Percentiles rank a stretch among this genome's conserved stretches.
Conservation (phyloP, 2,113 vertebrate species). For the Leptobrachium ailaonicum region DNA sequence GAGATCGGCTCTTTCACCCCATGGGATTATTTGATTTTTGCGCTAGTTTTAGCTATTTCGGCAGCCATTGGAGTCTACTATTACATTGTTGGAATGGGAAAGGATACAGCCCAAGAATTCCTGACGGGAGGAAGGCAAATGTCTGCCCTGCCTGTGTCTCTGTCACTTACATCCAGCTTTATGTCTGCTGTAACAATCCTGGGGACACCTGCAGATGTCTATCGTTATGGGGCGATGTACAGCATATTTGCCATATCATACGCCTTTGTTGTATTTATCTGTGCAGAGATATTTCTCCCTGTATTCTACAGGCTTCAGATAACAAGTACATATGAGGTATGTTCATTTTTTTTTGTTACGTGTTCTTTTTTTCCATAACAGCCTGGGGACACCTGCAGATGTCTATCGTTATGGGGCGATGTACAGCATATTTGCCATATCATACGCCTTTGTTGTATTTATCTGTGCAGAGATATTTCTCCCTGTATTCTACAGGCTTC, state of each 20-base stretch:
- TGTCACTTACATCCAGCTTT: conserved; percentile 77
- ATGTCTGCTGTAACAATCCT: conserved; percentile 79
- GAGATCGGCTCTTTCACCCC: conserved; percentile 55
- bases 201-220: conserved; percentile 82
- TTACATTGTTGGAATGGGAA: conserved; percentile 59
- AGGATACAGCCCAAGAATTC: conserved; percentile 64
- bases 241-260: conserved; percentile 76
- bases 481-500: conserved; percentile 76
- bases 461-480: conserved; percentile 74
- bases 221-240: conserved; percentile 78
- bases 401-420: conserved; percentile 72
- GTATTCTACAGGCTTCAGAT: conserved; percentile 90
- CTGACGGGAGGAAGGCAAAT: conserved; percentile 70
- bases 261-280: conserved; percentile 70
- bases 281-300: conserved; percentile 86
- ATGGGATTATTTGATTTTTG: conserved; percentile 75
- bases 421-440: conserved; percentile 59
- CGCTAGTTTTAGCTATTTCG: conserved; percentile 68
- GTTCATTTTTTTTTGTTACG: neutral
- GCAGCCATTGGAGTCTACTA: conserved; percentile 72
- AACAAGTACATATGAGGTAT: conserved; percentile 88
- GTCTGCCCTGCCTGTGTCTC: conserved; percentile 68
- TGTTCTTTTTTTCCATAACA: no score
- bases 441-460: conserved; percentile 63
- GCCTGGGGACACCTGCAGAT: no score